A percentile compares a stretch with the other conserved stretches of the same genome.
These are phyloP conservation scores for Apogon hyalosoma DNA, from an alignment of 2,797 vertebrate species.

Conservation along the genomic window DNA sequence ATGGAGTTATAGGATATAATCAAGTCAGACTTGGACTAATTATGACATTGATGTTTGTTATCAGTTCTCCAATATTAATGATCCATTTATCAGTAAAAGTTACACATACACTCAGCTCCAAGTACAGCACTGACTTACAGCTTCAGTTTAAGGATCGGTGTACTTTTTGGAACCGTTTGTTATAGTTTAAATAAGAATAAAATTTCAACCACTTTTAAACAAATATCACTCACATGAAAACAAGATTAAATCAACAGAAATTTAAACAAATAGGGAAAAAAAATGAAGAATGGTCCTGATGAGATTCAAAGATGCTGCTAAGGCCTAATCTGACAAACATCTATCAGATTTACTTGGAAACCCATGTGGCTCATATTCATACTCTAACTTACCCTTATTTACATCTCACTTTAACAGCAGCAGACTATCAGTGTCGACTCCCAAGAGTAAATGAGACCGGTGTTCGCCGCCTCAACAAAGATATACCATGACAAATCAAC, in stretches of 20 bases:
- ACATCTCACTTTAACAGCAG: background rate
- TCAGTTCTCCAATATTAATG: background rate
- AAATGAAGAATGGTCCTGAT: background rate
- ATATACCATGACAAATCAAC: background rate
- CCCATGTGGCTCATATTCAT: background rate
- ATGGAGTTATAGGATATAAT: background rate
- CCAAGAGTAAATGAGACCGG: background rate
- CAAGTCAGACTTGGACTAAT: background rate
- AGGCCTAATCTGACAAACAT: background rate
- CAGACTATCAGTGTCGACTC: background rate
- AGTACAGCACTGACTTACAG: background rate
- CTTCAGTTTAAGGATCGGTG: background rate
- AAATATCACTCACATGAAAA: constrained; percentile 18
- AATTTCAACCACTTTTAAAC: constrained; percentile 13
- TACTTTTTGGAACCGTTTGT: background rate
- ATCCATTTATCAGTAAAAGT: constrained; percentile 2
- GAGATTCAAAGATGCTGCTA: background rate
- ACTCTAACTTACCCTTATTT: constrained; percentile 1
- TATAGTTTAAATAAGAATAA: background rate
- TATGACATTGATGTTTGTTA: background rate
- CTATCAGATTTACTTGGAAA: background rate
- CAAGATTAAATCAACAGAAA: constrained; percentile 11
- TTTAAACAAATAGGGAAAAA: background rate
- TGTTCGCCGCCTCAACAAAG: background rate
- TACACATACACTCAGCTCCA: constrained; percentile 1